phyloP scores from a whole-genome alignment of 2,888 invertebrate species.

The Aphidius colemani region DNA sequence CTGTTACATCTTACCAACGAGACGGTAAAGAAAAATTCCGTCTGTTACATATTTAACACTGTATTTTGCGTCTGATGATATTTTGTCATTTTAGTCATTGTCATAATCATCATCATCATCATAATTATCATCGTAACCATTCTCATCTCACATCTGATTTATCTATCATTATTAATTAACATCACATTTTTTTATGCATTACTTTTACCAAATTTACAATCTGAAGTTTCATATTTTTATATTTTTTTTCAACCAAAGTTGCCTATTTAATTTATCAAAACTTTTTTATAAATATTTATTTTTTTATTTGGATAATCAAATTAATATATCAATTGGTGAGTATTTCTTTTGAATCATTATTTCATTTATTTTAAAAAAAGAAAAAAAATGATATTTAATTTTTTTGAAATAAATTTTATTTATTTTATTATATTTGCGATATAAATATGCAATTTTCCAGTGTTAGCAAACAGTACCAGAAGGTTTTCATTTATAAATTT shows the following conservation, averaged over 20 bases:
- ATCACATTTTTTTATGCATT: background rate
- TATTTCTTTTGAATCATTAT: background rate
- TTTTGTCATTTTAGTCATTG: slow-evolving; percentile 12
- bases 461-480: too few relatives aligned
- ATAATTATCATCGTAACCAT: slow-evolving; percentile 8
- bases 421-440: too few relatives aligned
- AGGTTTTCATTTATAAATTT: too few relatives aligned
- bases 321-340: background rate
- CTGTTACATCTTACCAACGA: slow-evolving; percentile 47
- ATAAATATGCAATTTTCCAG: too few relatives aligned
- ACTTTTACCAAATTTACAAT: background rate
- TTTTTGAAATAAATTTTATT: too few relatives aligned
- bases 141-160: background rate
- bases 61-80: slow-evolving; percentile 26
- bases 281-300: background rate
- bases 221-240: background rate
- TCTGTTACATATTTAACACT: slow-evolving; percentile 33
- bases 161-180: slow-evolving; percentile 1
- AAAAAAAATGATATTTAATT: too few relatives aligned
- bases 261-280: background rate
- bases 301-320: background rate
- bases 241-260: slow-evolving; percentile 24
- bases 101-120: slow-evolving; percentile 14
- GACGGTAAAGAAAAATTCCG: slow-evolving; percentile 39
- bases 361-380: too few relatives aligned